These are phyloP conservation scores for Nephrotoma guestfalica DNA, from an alignment of 2,888 invertebrate species.

Conservation along the genomic window DNA sequence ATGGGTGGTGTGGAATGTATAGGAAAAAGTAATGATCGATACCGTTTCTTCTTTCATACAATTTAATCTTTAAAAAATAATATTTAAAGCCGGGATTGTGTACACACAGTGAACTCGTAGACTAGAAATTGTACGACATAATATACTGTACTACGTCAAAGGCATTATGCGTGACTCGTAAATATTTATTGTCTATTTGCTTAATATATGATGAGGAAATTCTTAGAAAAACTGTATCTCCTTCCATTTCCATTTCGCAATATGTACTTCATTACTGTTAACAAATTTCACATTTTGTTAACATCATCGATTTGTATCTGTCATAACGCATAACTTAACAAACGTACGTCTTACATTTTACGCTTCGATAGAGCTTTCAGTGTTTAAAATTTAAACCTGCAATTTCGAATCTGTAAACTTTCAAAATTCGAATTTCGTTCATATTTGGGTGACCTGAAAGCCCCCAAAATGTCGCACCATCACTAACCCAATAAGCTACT, in stretches of 20 bases:
- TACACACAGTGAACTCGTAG: background rate
- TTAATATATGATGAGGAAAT: background rate
- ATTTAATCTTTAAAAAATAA: background rate
- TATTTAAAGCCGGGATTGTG: background rate
- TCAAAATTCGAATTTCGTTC: too few species aligned
- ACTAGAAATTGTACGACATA: background rate
- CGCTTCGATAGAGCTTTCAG: too few species aligned
- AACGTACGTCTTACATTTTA: background rate
- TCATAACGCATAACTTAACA: background rate
- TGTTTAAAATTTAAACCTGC: too few species aligned
- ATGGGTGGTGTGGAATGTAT: background rate
- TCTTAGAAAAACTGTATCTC: background rate
- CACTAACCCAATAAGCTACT: too few species aligned
- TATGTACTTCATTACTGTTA: background rate
- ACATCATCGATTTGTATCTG: background rate
- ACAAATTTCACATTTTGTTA: background rate
- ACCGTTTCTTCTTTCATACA: background rate
- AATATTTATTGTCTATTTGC: background rate
- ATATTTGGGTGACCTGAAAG: too few species aligned
- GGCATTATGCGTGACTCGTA: background rate
- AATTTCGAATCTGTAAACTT: too few species aligned
- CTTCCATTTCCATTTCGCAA: too few species aligned
- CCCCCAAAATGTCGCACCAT: too few species aligned
- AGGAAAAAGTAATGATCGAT: background rate
- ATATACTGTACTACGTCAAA: background rate